Percentiles rank a stretch among this genome's conserved stretches.
Evolutionary conservation across 2,113 vertebrate species (phyloP).

Genomic region (Tamias sibiricus): DNA sequence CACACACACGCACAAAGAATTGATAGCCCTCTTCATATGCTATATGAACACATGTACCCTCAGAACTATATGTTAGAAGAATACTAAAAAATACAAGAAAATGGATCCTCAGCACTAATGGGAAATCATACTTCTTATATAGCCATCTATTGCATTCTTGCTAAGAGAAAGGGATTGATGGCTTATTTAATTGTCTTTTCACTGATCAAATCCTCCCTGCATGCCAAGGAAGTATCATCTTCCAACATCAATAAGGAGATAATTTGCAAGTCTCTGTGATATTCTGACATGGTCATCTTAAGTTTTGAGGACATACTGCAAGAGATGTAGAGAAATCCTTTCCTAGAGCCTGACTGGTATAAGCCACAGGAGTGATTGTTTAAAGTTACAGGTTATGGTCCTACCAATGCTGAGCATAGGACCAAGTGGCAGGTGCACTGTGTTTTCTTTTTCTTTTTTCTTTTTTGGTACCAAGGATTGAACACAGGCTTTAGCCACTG

Average conservation of each 20-base stretch:
- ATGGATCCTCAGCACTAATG: background rate
- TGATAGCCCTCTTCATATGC: background rate
- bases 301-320: background rate
- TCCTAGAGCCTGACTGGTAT: background rate
- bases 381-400: background rate
- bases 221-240: background rate
- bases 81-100: slow-evolving; percentile 1
- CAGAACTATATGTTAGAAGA: background rate
- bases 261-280: background rate
- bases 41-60: background rate
- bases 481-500: no score
- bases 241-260: background rate
- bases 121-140: background rate
- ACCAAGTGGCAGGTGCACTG: background rate
- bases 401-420: background rate
- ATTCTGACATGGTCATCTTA: background rate
- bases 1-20: background rate
- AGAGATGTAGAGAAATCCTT: background rate
- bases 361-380: background rate
- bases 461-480: no score
- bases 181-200: slow-evolving; percentile 44
- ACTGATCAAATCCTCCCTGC: background rate
- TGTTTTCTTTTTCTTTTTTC: background rate
- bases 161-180: background rate
- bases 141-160: background rate